phyloP scores from a whole-genome alignment of 2,113 vertebrate genomes.

The Rhynchopsitta pachyrhyncha region DNA sequence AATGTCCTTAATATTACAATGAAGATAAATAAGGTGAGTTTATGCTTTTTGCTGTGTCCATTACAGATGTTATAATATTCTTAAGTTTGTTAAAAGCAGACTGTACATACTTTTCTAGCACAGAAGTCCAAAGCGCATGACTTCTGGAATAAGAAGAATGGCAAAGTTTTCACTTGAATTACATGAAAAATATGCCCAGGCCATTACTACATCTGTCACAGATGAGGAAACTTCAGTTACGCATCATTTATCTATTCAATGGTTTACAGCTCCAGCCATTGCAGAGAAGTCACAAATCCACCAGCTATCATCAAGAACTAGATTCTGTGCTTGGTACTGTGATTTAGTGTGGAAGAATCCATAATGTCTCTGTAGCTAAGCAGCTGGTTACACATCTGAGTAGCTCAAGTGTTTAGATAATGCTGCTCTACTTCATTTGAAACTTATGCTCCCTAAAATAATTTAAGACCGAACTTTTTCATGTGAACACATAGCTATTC shows the following conservation, averaged over 20 bases:
- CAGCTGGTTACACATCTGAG: not conserved
- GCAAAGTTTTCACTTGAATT: not conserved
- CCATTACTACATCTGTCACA: not conserved
- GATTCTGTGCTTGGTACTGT: not conserved
- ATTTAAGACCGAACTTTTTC: not conserved
- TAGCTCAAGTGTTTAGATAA: not conserved
- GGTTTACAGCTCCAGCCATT: not conserved
- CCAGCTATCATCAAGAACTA: not conserved
- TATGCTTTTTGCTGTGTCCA: not conserved
- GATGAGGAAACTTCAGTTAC: not conserved
- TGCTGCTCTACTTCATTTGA: not conserved
- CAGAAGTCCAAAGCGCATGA: not conserved
- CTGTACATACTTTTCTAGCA: not conserved
- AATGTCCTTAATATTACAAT: not conserved
- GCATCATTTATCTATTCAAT: not conserved
- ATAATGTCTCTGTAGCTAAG: not conserved
- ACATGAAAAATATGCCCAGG: not conserved
- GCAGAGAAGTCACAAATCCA: constrained; percentile 33
- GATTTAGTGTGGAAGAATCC: not conserved
- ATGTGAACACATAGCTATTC: not conserved
- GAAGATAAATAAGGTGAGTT: not conserved
- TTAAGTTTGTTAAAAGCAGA: not conserved
- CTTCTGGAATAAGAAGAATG: not conserved
- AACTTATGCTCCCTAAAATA: constrained; percentile 21
- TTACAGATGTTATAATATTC: not conserved